A percentile compares a stretch with the other conserved stretches of the same genome.
Evolutionary conservation across 2,113 vertebrate species (phyloP).

Genomic region (Pardalotus punctatus): DNA sequence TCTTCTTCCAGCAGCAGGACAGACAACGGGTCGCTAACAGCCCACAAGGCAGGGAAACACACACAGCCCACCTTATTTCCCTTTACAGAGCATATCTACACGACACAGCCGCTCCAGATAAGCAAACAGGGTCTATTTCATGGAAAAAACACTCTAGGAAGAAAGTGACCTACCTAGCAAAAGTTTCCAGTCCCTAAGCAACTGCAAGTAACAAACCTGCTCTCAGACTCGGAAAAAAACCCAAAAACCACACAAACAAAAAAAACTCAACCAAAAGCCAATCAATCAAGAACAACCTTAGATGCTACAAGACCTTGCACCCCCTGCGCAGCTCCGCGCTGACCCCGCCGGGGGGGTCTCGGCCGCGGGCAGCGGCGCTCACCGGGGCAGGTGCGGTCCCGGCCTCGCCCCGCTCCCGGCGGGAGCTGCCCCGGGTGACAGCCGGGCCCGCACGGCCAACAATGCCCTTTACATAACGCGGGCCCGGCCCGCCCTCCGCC

Average conservation of each 20-base stretch:
- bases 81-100: background rate
- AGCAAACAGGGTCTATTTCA: background rate
- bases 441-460: constrained; percentile 56
- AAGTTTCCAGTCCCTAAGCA: background rate
- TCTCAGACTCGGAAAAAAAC: background rate
- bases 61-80: background rate
- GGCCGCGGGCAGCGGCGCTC: background rate
- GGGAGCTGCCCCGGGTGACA: background rate
- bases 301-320: background rate
- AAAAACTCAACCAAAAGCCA: background rate
- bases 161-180: background rate
- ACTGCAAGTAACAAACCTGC: background rate
- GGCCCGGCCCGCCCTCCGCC: constrained; percentile 51
- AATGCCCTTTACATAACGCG: constrained; percentile 74
- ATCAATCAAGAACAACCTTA: background rate
- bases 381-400: background rate
- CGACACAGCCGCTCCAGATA: constrained; percentile 19
- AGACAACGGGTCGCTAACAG: background rate
- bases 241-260: background rate
- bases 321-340: background rate
- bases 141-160: background rate
- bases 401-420: background rate
- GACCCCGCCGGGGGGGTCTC: background rate
- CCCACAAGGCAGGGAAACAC: background rate
- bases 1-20: background rate